Percentiles rank a stretch among this genome's conserved stretches.
Evolutionary conservation across 92 coral and sea anemone genomes (phyloP).

Genomic region (Porites lobata): DNA sequence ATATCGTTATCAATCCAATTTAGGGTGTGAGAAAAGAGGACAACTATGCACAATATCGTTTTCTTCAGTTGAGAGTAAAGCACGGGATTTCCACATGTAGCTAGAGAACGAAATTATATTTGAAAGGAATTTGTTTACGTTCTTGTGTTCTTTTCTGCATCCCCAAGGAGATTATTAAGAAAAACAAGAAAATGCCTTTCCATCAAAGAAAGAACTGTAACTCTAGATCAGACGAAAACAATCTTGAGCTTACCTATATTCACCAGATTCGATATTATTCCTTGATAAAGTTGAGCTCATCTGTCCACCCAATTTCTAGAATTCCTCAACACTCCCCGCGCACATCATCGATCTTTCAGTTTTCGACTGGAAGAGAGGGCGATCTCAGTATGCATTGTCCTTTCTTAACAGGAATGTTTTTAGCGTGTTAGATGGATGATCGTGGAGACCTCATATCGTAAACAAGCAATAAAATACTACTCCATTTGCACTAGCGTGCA

Average conservation of each 20-base stretch:
- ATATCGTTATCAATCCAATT: background rate
- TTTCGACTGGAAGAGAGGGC: background rate
- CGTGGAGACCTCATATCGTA: constrained; percentile 20
- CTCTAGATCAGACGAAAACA: background rate
- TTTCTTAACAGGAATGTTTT: constrained; percentile 14
- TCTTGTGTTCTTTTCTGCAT: background rate
- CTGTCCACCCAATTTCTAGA: constrained; percentile 28
- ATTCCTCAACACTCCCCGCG: constrained; percentile 35
- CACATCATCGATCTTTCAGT: constrained; percentile 9
- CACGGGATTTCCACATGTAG: background rate
- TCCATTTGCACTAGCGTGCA: constrained; percentile 8
- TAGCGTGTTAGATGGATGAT: constrained; percentile 9
- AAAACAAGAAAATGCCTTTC: background rate
- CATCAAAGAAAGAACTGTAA: background rate
- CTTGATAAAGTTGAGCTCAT: constrained; percentile 7
- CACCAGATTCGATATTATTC: background rate
- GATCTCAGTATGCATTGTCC: background rate
- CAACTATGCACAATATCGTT: background rate
- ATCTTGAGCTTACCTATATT: background rate
- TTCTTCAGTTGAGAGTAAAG: background rate
- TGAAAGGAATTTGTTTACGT: background rate
- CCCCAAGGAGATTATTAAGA: background rate
- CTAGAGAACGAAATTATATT: no score
- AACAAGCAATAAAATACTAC: constrained; percentile 4
- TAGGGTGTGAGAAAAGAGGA: constrained; percentile 5